Percentiles rank a stretch among this genome's conserved stretches.
Evolutionary conservation across 2,797 vertebrate species (phyloP).

Genomic region (Microtus obscurus): DNA sequence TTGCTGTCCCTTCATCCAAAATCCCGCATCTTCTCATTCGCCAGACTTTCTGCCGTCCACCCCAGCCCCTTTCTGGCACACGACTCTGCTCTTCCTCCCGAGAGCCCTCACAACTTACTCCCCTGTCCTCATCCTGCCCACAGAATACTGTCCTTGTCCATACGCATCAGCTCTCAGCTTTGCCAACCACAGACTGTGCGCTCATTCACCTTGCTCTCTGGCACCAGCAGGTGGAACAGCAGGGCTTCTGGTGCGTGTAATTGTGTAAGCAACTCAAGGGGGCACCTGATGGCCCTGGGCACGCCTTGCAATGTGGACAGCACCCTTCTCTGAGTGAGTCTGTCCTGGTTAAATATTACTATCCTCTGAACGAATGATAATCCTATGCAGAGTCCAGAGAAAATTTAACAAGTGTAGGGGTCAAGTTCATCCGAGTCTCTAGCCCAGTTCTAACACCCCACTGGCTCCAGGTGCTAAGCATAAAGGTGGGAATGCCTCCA

Average conservation of each 20-base stretch:
- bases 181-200: neutral
- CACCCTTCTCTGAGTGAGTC: constrained; percentile 19
- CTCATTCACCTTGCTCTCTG: neutral
- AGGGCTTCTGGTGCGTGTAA: neutral
- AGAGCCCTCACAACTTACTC: neutral
- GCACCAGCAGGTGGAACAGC: neutral
- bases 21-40: neutral
- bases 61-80: neutral
- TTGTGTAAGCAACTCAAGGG: neutral
- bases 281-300: neutral
- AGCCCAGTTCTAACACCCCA: neutral
- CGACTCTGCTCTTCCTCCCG: neutral
- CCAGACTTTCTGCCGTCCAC: neutral
- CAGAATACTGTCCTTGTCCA: neutral
- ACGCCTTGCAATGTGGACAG: neutral
- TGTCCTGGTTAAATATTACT: constrained; percentile 63
- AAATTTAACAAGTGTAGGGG: constrained; percentile 16
- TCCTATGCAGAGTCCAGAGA: neutral
- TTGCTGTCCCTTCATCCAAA: neutral
- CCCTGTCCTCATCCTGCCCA: neutral
- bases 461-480: neutral
- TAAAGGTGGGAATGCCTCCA: neutral
- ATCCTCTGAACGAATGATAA: neutral
- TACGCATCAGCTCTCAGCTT: neutral
- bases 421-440: constrained; percentile 10